Base-by-base conservation (phyloP, 1,140 invertebrate species). In the Drosophila eugracilis region DNA sequence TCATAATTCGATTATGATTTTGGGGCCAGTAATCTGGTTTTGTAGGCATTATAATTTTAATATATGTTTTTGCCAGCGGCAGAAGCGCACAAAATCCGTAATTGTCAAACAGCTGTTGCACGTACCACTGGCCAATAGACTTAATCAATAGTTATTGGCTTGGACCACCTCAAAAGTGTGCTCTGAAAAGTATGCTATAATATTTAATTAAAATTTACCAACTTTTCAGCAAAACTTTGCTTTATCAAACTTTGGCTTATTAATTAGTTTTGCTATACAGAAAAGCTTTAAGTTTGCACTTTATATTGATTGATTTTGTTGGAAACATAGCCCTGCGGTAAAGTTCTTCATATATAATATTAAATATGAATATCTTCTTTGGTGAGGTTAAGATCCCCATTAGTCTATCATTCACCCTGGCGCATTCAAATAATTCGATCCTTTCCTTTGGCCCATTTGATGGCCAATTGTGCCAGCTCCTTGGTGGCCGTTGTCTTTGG, bases 1-100 rank as follows among this genome's bases (percentile, higher is more conserved):
- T 69, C 57, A 62, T 80, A 85, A 86, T 85, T 86, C 73, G 81
- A 86, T 80, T 86, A 80, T 76, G 44, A 67, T 59, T 53, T 50
- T 49, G 30, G 44, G 17, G 10, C 21, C 67, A 57, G 53, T 44
- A 71, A 71, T 58, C 67, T 50, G 67, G 47, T 39, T 60, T 34
- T 42, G 54, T 26, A 12, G 41, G 57, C 44, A 62, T 73, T 73
- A 53, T 73, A 62, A 73, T 73, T 73, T 73, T 63, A 73, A 73
- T 73, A 62, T 37, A 28, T n/a, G n/a, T n/a, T n/a, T 63, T 70
- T 45, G 63, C 36, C 45, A 26, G 30, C 30, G 30, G 60, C 55
- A 3, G 12, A 21, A 36, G 37, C 26, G 22, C 17, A 4, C 15
- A 28, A 22, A 34, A 32, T 12, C 26, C 44, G 36, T 65, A 42